These are phyloP conservation scores for Papilio polytes DNA, from an alignment of 1,140 invertebrate species.

Conservation along the genomic window DNA sequence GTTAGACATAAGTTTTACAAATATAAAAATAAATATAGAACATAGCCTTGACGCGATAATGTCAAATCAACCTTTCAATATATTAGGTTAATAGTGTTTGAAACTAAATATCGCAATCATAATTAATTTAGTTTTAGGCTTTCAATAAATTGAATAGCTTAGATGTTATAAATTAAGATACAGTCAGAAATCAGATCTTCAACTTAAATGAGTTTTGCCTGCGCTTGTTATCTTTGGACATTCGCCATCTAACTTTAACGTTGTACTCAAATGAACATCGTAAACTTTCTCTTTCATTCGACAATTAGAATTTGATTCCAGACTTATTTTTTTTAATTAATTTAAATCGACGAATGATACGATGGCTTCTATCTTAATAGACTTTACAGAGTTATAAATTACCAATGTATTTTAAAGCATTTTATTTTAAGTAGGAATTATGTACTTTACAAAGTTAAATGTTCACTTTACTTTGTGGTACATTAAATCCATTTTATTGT, in stretches of 20 bases:
- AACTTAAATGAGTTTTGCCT: slow-evolving; percentile 77
- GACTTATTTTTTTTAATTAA: neutral
- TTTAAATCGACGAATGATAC: neutral
- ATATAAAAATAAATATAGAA: neutral
- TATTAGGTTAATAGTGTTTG: neutral
- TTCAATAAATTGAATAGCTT: neutral
- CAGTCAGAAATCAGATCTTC: slow-evolving; percentile 59
- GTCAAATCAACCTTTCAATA: neutral
- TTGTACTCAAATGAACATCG: slow-evolving; percentile 59
- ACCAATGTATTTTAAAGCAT: neutral
- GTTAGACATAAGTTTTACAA: neutral
- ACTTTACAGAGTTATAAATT: neutral
- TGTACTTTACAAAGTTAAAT: neutral
- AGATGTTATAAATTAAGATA: slow-evolving; percentile 39
- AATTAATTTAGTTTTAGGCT: neutral
- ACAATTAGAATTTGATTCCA: neutral
- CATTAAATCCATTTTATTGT: neutral
- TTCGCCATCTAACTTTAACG: slow-evolving; percentile 49
- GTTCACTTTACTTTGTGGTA: neutral
- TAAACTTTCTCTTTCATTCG: slow-evolving; percentile 31
- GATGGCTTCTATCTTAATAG: neutral
- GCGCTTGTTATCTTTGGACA: slow-evolving; percentile 70
- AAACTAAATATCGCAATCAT: neutral
- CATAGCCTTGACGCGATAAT: neutral
- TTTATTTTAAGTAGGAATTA: neutral